Evolutionary conservation across 2,113 vertebrate species (phyloP).

Genomic region (Athene noctua): DNA sequence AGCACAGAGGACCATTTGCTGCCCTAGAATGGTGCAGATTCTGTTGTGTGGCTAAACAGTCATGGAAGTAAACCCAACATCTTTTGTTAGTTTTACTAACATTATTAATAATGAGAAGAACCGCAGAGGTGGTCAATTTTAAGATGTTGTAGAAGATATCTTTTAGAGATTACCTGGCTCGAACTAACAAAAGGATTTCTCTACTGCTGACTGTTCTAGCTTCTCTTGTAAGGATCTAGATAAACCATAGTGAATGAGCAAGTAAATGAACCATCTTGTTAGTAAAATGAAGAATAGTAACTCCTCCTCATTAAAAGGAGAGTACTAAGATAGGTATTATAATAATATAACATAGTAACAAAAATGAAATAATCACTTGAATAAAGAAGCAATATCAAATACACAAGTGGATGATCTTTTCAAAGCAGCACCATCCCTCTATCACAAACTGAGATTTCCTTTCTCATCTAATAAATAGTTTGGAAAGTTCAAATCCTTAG

Average conservation of each 20-base stretch:
- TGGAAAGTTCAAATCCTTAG: not conserved
- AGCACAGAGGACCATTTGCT: not conserved
- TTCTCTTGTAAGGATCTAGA: not conserved
- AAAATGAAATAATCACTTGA: not conserved
- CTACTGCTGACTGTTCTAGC: not conserved
- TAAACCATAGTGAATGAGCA: not conserved
- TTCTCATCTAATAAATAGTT: not conserved
- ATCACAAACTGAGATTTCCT: not conserved
- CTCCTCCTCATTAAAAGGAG: not conserved
- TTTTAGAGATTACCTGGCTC: not conserved
- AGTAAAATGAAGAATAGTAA: not conserved
- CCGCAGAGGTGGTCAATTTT: not conserved
- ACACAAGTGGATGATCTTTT: not conserved
- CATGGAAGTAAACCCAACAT: not conserved
- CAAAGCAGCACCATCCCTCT: not conserved
- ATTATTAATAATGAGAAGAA: not conserved
- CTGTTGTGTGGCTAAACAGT: not conserved
- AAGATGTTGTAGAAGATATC: not conserved
- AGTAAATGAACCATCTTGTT: not conserved
- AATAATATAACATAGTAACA: not conserved
- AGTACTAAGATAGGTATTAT: not conserved
- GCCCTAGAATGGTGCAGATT: not conserved
- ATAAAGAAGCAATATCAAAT: not conserved
- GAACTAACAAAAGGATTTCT: not conserved
- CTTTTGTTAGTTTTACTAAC: not conserved